Base-by-base conservation (phyloP, 2,888 invertebrate genomes). In the Lasioglossum oenotherae region DNA sequence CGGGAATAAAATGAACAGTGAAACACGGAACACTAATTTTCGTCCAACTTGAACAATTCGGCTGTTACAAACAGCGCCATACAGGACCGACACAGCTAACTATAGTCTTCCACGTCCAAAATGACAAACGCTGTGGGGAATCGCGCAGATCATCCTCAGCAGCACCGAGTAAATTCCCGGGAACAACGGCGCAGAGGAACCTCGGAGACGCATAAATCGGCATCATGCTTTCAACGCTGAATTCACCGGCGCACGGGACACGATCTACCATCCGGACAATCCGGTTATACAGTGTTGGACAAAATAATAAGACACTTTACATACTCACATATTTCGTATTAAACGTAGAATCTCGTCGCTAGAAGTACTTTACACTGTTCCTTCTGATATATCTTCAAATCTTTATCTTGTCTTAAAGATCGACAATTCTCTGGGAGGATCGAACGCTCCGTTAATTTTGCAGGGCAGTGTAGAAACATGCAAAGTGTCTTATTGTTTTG, bases 151-250 rank as follows among this genome's bases (percentile, higher is more conserved):
- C 64, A 64, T 64, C 31, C 64, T 2, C 64, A 27, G 31, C 16
- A 31, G 64, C 64, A 64, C 16, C 64, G 16, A 64, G 71, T 85
- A 85, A 84, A 78, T 85, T 41, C 44, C 16, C 64, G 12, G 64
- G 57, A 78, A 85, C 84, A 83, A 85, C 78, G 53, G 35, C n/a
- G 44, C n/a, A 46, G 74, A 78, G 71, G 71, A 64, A 19, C 53
- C 14, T 71, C 80, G 46, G 60, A 60, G 64, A 14, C 77, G 44
- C 85, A 80, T 86, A 84, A 86, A 80, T 80, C 57, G 74, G 80
- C 75, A 80, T 80, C 78, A 80, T 64, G 71, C 69, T 80, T 67
- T 80, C 85, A 46, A 41, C 84, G 64, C 35, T 85, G 44, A 67
- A 85, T 84, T 84, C 74, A 83, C 67, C 27, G 72, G 69, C 74